A percentile compares a stretch with the other conserved stretches of the same genome.
Conservation (phyloP, 2,888 invertebrate genomes). For the Gandaritis pyraliata region DNA sequence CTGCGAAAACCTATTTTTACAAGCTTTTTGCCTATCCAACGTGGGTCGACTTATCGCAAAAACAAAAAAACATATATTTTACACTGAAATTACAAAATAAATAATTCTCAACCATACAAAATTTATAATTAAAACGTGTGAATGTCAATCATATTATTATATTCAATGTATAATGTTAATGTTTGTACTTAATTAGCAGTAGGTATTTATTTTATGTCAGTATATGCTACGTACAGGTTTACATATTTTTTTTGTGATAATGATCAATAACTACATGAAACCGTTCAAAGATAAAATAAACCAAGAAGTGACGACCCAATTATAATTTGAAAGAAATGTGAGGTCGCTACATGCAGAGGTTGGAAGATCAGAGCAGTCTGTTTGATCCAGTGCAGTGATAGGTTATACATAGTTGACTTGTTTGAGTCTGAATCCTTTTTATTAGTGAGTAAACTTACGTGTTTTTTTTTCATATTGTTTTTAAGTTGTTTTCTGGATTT, state of each 20-base stretch:
- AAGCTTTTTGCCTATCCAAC: slow-evolving; percentile 16
- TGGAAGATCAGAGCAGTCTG: slow-evolving; percentile 42
- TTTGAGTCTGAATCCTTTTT: slow-evolving; percentile 81
- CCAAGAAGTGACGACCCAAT: slow-evolving; percentile 65
- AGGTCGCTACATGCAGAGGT: slow-evolving; percentile 45
- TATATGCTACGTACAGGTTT: slow-evolving; percentile 71
- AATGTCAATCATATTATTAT: slow-evolving; percentile 22
- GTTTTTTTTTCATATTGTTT: slow-evolving; percentile 84
- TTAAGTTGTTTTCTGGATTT: slow-evolving; percentile 82
- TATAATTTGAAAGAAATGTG: slow-evolving; percentile 60
- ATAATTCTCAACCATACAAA: slow-evolving; percentile 11
- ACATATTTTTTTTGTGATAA: slow-evolving; percentile 78
- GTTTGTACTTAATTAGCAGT: slow-evolving; percentile 83
- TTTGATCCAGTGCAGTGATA: slow-evolving; percentile 71
- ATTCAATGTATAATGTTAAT: slow-evolving; percentile 52
- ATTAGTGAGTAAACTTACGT: slow-evolving; percentile 83
- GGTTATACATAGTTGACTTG: slow-evolving; percentile 67
- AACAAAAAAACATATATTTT: neutral
- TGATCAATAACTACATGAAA: slow-evolving; percentile 74
- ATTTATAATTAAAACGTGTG: slow-evolving; percentile 32
- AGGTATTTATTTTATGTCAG: slow-evolving; percentile 72
- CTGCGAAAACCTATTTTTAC: slow-evolving; percentile 23
- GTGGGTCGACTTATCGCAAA: slow-evolving; percentile 10
- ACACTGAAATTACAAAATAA: slow-evolving; percentile 4
- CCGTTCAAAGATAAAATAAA: slow-evolving; percentile 53